Conservation (phyloP, 1,140 invertebrate species). For the Brachystomella parvula region DNA sequence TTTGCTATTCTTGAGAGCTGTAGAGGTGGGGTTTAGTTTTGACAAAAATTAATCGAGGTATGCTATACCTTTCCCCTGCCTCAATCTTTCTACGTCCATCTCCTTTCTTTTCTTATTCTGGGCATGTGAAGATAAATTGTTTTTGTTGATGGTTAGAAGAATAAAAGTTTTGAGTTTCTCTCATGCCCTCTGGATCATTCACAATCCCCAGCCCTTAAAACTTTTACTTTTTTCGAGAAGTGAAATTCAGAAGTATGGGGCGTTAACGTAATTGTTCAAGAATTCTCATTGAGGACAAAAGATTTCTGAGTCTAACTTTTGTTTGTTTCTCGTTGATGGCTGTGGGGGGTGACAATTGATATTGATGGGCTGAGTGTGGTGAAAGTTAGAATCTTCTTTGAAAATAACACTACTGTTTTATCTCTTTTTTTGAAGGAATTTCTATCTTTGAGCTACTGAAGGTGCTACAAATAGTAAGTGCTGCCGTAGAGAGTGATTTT, state of each 20-base stretch:
- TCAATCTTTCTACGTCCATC: too few relatives aligned
- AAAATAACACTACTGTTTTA: too few relatives aligned
- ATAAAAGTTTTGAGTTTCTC: neutral
- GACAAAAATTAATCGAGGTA: neutral
- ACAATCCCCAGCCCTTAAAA: neutral
- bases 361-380: too few relatives aligned
- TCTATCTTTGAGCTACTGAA: neutral
- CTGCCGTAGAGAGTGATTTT: neutral
- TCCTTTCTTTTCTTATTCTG: neutral
- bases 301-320: neutral
- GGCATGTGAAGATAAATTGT: neutral
- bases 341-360: neutral
- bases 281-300: neutral
- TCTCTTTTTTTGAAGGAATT: neutral
- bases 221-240: too few relatives aligned
- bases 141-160: neutral
- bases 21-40: neutral
- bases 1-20: neutral
- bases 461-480: neutral
- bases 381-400: too few relatives aligned
- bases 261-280: neutral
- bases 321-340: neutral
- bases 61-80: too few relatives aligned
- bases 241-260: neutral
- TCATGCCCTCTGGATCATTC: neutral